Base-by-base conservation (phyloP, 2,888 invertebrate genomes). In the Troglohyphantes excavatus region DNA sequence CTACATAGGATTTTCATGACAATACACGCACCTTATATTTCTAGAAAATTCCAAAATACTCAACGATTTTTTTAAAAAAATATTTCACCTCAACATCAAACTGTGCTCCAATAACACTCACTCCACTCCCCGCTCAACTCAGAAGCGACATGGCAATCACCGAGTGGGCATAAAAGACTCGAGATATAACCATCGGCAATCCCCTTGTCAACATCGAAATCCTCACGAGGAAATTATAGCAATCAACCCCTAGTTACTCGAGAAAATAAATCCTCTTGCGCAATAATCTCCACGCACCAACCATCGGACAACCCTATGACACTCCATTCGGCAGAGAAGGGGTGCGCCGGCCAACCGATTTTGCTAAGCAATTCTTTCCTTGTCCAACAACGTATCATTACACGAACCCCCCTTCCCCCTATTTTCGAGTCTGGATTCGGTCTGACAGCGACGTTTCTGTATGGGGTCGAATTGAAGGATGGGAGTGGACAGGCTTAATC, bases 401-500 rank as follows among this genome's bases (percentile, higher is more conserved):
- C 19, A 11, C 2, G 23, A 26, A 9, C 21, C 21, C 63, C 9
- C 23, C 23, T 17, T 11, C 9, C 21, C 63, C 26, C 5, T 21
- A 26, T 61, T 13, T 13, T 27, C 67, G 27, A 67, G n/a, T 7
- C 27, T n/a, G 6, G 6, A 26, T 68, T 33, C 19, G 33, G 21
- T 72, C 23, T 7, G 39, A 21, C 19, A 9, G 7, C 7, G n/a
- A 21, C 39, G 29, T 59, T 39, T 27, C 39, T 23, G 39, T 39
- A 63, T 21, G 78, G 61, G 59, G 29, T 53, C 59, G n/a, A 75
- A 9, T 65, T 33, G 19, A 29, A 21, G 27, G 29, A 33, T 72
- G 43, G 46, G 65, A 63, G 43, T 78, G 39, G 59, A 23, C n/a
- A 3, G 13, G 6, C 29, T 39, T 78, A 78, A 78, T 78, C 43